Evolutionary conservation across 2,797 vertebrate genomes (phyloP).

Genomic region (Alectoris magna): DNA sequence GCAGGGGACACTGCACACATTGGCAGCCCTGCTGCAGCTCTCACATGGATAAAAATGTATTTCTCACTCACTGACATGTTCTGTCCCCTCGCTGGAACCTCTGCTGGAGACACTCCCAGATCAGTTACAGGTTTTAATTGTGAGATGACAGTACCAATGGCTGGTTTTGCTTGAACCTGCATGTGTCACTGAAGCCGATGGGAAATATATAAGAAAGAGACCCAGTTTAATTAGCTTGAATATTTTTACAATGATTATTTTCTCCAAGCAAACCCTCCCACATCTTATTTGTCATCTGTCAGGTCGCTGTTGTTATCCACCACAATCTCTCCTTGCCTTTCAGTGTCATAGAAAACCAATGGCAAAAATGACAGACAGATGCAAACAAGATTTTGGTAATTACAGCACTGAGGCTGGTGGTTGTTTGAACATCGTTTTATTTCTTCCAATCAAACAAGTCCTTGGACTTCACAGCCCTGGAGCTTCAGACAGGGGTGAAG

Average conservation of each 20-base stretch:
- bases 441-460: conserved; percentile 79
- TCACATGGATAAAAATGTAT: not conserved
- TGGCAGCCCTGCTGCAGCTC: not conserved
- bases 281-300: conserved; percentile 70
- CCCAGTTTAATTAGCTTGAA: conserved; percentile 79
- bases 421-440: conserved; percentile 79
- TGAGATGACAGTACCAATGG: conserved; percentile 55
- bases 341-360: conserved; percentile 65
- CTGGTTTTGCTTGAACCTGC: conserved; percentile 68
- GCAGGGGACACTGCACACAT: not conserved
- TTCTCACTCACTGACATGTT: not conserved
- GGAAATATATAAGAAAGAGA: conserved; percentile 69
- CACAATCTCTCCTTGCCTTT: conserved; percentile 53
- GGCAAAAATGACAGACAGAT: conserved; percentile 73
- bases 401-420: conserved; percentile 72
- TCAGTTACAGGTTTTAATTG: conserved; percentile 75
- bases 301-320: conserved; percentile 71
- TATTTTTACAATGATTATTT: conserved; percentile 72
- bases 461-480: conserved; percentile 78
- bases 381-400: conserved; percentile 80
- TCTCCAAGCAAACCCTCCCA: conserved; percentile 62
- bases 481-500: conserved; percentile 76
- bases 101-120: conserved; percentile 20
- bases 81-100: not conserved
- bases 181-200: conserved; percentile 65